phyloP scores from a whole-genome alignment of 2,888 invertebrate species.

The Drymonia ruficornis region DNA sequence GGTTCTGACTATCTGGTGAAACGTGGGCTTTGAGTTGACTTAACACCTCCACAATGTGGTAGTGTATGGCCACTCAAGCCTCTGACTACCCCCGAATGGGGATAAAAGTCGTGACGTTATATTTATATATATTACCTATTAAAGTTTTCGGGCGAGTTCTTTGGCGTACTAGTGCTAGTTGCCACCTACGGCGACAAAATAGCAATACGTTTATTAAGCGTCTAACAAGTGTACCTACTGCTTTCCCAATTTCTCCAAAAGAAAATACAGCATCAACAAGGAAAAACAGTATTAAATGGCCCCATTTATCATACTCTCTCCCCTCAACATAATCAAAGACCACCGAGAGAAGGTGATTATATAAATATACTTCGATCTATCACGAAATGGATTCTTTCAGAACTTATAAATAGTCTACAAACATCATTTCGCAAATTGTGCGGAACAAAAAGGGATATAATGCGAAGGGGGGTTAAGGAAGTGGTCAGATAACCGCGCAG shows the following conservation, averaged over 20 bases:
- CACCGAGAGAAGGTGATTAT: conserved; percentile 2
- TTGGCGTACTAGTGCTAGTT: too few relatives aligned
- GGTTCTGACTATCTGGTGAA: too few relatives aligned
- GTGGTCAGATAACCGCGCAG: conserved; percentile 11
- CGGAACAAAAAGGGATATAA: conserved; percentile 6
- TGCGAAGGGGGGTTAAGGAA: conserved; percentile 6
- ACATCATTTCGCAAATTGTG: not conserved
- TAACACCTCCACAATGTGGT: too few relatives aligned
- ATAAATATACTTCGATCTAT: conserved; percentile 3
- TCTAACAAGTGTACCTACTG: not conserved
- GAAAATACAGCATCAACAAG: not conserved
- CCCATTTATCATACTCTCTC: conserved; percentile 4
- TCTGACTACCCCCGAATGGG: too few relatives aligned
- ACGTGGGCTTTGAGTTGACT: too few relatives aligned
- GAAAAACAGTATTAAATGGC: not conserved
- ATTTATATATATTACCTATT: too few relatives aligned
- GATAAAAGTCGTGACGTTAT: too few relatives aligned
- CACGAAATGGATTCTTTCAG: not conserved
- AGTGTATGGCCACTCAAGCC: too few relatives aligned
- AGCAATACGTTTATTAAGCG: not conserved
- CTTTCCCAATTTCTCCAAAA: not conserved
- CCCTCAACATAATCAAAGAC: not conserved
- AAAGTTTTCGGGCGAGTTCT: too few relatives aligned
- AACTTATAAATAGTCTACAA: conserved; percentile 3
- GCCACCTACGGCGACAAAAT: too few relatives aligned